These are phyloP conservation scores for Callitettix versicolor DNA, from an alignment of 1,140 invertebrate genomes.

Conservation along the genomic window DNA sequence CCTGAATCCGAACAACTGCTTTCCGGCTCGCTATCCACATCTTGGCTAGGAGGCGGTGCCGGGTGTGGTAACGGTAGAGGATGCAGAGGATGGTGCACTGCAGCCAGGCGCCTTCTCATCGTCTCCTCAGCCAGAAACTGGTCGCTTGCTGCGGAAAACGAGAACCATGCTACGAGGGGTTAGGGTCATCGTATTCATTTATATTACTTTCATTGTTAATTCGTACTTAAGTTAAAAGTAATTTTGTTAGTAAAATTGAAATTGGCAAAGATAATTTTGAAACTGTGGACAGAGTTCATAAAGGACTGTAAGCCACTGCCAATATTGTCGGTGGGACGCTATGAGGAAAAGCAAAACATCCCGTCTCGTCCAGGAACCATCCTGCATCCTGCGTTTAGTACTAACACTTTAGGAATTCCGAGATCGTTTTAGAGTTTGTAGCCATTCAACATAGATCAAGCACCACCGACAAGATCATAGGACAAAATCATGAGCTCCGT, in stretches of 20 bases:
- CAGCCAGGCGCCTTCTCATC: constrained; percentile 22
- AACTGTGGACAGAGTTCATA: constrained; percentile 6
- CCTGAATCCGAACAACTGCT: constrained; percentile 32
- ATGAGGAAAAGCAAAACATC: background rate
- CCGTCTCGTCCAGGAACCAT: constrained; percentile 3
- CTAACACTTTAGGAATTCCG: too few species aligned
- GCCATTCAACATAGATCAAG: constrained; percentile 8
- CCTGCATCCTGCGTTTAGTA: too few species aligned
- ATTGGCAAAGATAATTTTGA: too few species aligned
- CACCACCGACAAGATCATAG: constrained; percentile 11
- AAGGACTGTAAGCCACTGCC: constrained; percentile 14
- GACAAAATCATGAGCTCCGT: constrained; percentile 22
- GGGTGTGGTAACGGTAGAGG: constrained; percentile 18
- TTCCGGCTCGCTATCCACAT: constrained; percentile 28
- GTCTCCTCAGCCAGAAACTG: constrained; percentile 34
- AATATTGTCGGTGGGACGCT: background rate
- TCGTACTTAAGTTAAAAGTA: too few species aligned
- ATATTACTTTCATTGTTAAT: too few species aligned
- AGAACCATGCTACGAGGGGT: constrained; percentile 21
- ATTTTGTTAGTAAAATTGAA: too few species aligned
- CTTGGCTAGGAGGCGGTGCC: constrained; percentile 9
- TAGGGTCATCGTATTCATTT: background rate
- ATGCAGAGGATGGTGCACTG: constrained; percentile 17
- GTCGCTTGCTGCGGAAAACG: constrained; percentile 36
- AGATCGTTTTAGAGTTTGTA: background rate